phyloP scores from a whole-genome alignment of 2,113 vertebrate genomes.

The Perca flavescens region DNA sequence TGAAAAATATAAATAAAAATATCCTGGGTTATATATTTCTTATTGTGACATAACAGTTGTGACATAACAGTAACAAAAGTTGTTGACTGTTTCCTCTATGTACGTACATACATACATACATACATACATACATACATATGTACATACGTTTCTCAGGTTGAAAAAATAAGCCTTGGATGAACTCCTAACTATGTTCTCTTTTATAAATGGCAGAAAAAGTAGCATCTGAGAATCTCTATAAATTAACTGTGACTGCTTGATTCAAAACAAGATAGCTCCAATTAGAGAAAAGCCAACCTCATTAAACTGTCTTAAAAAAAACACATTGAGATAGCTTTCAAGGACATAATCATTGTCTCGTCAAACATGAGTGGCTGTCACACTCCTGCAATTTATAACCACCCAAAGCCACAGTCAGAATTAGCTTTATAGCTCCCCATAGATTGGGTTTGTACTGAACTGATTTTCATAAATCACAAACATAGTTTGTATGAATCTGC shows the following conservation, averaged over 20 bases:
- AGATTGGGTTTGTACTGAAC: conserved; percentile 19
- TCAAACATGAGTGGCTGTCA: conserved; percentile 26
- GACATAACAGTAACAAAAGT: background rate
- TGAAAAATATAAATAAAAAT: too few relatives aligned
- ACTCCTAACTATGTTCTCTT: background rate
- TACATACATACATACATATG: background rate
- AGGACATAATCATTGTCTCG: conserved; percentile 19
- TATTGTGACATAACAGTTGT: background rate
- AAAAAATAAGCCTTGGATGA: background rate
- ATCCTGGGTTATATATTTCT: background rate
- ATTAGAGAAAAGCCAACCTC: conserved; percentile 18
- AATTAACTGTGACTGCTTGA: conserved; percentile 1
- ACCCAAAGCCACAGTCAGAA: conserved; percentile 21
- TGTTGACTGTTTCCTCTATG: background rate
- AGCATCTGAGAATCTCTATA: background rate
- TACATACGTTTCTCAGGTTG: background rate
- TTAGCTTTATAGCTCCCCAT: conserved; percentile 8
- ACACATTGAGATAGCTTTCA: conserved; percentile 12
- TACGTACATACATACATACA: too few relatives aligned
- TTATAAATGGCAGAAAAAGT: conserved; percentile 5
- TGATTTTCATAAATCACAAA: conserved; percentile 28
- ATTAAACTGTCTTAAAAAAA: conserved; percentile 27
- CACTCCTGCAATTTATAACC: conserved; percentile 21
- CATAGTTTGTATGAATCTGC: background rate
- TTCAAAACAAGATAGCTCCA: conserved; percentile 15